Evolutionary conservation across 2,888 invertebrate species (phyloP).

Genomic region (Drosophila peninsularis): DNA sequence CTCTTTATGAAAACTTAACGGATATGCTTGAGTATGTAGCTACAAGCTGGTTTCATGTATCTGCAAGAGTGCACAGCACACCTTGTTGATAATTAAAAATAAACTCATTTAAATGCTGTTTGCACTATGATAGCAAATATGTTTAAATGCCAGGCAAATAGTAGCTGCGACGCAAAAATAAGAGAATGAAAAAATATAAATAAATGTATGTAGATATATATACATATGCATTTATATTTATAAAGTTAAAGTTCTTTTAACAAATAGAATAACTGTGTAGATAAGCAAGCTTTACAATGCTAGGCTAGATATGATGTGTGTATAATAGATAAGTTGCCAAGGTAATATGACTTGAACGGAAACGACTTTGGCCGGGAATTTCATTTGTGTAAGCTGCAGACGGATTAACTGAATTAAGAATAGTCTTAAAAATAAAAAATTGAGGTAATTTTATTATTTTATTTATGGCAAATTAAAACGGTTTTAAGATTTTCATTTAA

Average conservation of each 20-base stretch:
- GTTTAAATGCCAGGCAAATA: slow-evolving; percentile 34
- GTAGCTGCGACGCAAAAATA: neutral
- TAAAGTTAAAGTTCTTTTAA: neutral
- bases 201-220: neutral
- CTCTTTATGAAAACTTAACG: slow-evolving; percentile 14
- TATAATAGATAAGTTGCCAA: neutral
- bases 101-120: slow-evolving; percentile 47
- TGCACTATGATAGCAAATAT: slow-evolving; percentile 38
- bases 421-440: neutral
- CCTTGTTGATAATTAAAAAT: slow-evolving; percentile 35
- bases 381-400: neutral
- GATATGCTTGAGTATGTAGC: slow-evolving; percentile 13
- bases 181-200: neutral
- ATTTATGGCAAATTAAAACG: no score
- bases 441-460: neutral
- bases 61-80: neutral
- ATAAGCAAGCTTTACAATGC: slow-evolving; percentile 22
- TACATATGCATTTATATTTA: neutral
- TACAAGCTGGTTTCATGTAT: slow-evolving; percentile 13
- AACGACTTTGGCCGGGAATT: neutral
- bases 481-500: neutral
- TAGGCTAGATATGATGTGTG: slow-evolving; percentile 6
- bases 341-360: neutral
- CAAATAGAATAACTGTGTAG: slow-evolving; percentile 6
- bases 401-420: no score